These are phyloP conservation scores for Trissolcus japonicus DNA, from an alignment of 2,888 invertebrate species.

Conservation along the genomic window DNA sequence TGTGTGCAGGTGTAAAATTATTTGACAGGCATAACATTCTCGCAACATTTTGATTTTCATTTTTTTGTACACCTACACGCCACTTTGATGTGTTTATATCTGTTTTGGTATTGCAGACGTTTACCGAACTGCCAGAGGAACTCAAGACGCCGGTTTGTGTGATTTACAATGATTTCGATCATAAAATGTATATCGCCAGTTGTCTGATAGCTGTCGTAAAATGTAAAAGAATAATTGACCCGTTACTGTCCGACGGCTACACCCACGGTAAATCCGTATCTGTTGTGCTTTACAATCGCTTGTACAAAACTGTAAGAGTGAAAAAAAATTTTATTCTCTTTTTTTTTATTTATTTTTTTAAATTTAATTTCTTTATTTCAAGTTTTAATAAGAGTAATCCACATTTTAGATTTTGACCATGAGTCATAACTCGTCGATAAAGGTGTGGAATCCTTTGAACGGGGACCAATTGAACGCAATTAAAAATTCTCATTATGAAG, in stretches of 20 bases:
- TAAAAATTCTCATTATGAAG: slow-evolving; percentile 83
- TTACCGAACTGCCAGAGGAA: slow-evolving; percentile 81
- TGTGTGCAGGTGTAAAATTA: slow-evolving; percentile 81
- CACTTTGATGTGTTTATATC: neutral
- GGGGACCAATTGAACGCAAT: slow-evolving; percentile 84
- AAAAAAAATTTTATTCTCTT: too few species aligned
- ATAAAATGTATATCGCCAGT: slow-evolving; percentile 83
- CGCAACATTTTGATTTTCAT: neutral
- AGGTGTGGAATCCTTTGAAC: slow-evolving; percentile 87
- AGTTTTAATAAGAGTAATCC: too few species aligned
- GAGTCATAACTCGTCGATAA: slow-evolving; percentile 87
- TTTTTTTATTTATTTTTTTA: too few species aligned
- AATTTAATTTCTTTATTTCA: neutral
- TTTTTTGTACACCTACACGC: neutral
- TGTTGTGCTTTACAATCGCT: slow-evolving; percentile 85
- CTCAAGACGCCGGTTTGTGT: slow-evolving; percentile 81
- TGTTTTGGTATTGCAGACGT: slow-evolving; percentile 77
- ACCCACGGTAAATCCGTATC: slow-evolving; percentile 83
- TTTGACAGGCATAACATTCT: neutral
- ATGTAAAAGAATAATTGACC: slow-evolving; percentile 82
- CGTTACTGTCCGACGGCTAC: slow-evolving; percentile 84
- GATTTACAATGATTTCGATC: slow-evolving; percentile 82
- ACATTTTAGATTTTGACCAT: slow-evolving; percentile 81
- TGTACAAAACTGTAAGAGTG: slow-evolving; percentile 80
- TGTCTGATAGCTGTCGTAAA: slow-evolving; percentile 81